A percentile compares a stretch with the other conserved stretches of the same genome.
phyloP scores from a whole-genome alignment of 2,888 invertebrate species.

The Leucozona laternaria region DNA sequence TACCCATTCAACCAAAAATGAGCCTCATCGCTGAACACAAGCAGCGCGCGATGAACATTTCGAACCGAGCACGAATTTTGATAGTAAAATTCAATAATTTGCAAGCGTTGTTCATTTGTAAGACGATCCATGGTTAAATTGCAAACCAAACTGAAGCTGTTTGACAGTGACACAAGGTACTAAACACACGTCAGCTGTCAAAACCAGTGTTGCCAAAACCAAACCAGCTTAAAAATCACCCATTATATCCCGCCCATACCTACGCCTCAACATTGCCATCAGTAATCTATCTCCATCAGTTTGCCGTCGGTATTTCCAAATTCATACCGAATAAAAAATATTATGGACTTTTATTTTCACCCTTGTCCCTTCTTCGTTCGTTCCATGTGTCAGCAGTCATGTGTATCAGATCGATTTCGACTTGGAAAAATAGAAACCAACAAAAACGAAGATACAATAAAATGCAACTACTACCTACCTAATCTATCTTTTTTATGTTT shows the following conservation, averaged over 20 bases:
- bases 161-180: too few relatives aligned
- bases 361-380: neutral
- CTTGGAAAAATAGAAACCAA: constrained; percentile 32
- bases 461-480: constrained; percentile 39
- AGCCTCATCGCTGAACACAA: too few relatives aligned
- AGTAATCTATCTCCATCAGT: constrained; percentile 13
- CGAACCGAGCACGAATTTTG: too few relatives aligned
- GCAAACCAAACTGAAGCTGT: too few relatives aligned
- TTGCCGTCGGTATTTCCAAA: constrained; percentile 49
- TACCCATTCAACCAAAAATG: too few relatives aligned
- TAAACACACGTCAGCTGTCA: too few relatives aligned
- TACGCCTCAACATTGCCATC: neutral
- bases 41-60: too few relatives aligned
- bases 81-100: too few relatives aligned
- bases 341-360: constrained; percentile 4
- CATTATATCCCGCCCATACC: neutral
- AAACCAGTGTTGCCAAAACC: too few relatives aligned
- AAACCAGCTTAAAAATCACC: too few relatives aligned
- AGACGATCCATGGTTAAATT: too few relatives aligned
- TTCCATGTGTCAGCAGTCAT: constrained; percentile 34
- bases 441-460: constrained; percentile 20
- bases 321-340: neutral
- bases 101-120: too few relatives aligned
- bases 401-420: constrained; percentile 50
- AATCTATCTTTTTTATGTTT: constrained; percentile 41